phyloP scores from a whole-genome alignment of 2,113 vertebrate species.

The Aptenodytes forsteri region DNA sequence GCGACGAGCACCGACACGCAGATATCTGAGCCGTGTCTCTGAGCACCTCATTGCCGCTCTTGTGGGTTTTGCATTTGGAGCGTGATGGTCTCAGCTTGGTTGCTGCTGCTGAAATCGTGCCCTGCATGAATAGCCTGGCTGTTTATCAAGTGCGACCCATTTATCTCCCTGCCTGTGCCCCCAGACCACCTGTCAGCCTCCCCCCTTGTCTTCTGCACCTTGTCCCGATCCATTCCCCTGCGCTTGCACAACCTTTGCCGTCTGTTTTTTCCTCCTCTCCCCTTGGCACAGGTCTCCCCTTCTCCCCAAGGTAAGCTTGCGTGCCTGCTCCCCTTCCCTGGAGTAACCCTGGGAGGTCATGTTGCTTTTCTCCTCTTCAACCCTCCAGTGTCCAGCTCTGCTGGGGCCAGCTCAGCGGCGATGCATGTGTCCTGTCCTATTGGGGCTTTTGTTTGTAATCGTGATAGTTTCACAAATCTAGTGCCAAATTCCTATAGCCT shows the following conservation, averaged over 20 bases:
- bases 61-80: neutral
- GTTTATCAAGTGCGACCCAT: neutral
- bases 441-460: neutral
- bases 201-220: neutral
- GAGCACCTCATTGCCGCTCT: neutral
- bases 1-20: rapidly evolving
- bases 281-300: neutral
- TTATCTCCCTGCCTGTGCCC: neutral
- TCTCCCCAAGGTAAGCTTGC: neutral
- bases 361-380: neutral
- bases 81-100: neutral
- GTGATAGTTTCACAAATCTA: neutral
- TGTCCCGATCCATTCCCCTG: neutral
- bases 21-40: neutral
- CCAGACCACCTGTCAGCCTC: neutral
- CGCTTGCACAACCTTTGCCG: neutral
- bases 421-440: rapidly evolving
- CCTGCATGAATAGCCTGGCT: constrained; percentile 4
- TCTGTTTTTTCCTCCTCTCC: neutral
- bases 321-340: neutral
- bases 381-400: neutral
- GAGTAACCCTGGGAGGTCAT: neutral
- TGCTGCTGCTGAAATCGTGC: neutral
- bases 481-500: neutral
- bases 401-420: rapidly evolving